These are phyloP conservation scores for Norana najaformis DNA, from an alignment of 2,888 invertebrate genomes.

Conservation along the genomic window DNA sequence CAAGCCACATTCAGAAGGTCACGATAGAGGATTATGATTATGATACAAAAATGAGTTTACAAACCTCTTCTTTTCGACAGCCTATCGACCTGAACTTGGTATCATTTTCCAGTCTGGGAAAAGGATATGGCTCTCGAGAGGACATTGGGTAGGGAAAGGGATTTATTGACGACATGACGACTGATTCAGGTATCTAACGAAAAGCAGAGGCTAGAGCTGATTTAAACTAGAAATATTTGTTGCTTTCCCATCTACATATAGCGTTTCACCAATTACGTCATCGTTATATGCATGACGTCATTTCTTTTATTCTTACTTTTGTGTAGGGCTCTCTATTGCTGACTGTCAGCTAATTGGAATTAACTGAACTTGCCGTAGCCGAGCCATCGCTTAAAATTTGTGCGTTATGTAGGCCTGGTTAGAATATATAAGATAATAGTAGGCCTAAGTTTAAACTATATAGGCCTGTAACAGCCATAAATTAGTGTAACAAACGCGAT, in stretches of 20 bases:
- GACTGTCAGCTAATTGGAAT: too few species aligned
- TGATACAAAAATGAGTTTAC: not conserved
- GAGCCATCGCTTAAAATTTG: too few species aligned
- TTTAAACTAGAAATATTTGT: not conserved
- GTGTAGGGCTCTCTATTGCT: too few species aligned
- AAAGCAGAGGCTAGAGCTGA: not conserved
- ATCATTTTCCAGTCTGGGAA: constrained; percentile 31
- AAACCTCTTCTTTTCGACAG: not conserved
- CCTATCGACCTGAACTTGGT: constrained; percentile 22
- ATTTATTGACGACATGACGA: constrained; percentile 15
- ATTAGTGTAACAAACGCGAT: too few species aligned
- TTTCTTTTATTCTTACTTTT: too few species aligned
- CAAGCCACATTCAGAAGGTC: too few species aligned
- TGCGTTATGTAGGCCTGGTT: too few species aligned
- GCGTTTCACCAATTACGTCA: not conserved
- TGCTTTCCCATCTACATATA: not conserved
- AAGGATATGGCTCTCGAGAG: constrained; percentile 32
- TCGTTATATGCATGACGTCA: not conserved
- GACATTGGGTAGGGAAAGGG: constrained; percentile 29
- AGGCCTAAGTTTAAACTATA: too few species aligned
- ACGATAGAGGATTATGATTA: not conserved
- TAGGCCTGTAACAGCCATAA: too few species aligned
- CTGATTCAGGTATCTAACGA: not conserved
- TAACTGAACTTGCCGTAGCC: too few species aligned
- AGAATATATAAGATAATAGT: too few species aligned